phyloP scores from a whole-genome alignment of 2,888 invertebrate genomes.

The Phengaris arion region DNA sequence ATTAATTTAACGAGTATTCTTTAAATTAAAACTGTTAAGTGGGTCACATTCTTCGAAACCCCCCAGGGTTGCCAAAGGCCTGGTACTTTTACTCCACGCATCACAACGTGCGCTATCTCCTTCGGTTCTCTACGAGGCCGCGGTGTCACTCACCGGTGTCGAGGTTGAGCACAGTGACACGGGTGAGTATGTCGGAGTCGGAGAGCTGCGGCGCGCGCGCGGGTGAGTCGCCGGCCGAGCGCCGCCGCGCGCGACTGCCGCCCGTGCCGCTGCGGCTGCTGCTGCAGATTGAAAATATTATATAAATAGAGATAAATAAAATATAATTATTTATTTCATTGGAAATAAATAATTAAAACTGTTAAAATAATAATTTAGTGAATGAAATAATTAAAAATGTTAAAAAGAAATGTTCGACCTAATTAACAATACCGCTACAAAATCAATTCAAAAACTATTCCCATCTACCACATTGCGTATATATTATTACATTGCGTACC shows the following conservation, averaged over 20 bases:
- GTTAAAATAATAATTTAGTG: too few relatives aligned
- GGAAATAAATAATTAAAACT: too few relatives aligned
- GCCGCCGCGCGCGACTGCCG: constrained; percentile 81
- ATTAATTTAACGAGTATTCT: too few relatives aligned
- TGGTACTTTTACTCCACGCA: not conserved
- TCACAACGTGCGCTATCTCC: not conserved
- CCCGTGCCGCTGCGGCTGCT: constrained; percentile 46
- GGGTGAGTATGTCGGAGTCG: constrained; percentile 95
- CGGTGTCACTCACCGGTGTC: constrained; percentile 78
- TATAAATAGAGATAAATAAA: not conserved
- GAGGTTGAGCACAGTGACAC: constrained; percentile 90
- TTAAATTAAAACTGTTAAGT: too few relatives aligned
- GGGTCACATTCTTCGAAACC: too few relatives aligned
- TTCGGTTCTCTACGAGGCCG: not conserved
- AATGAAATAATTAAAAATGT: too few relatives aligned
- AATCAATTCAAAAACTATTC: too few relatives aligned
- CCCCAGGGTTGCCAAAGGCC: too few relatives aligned
- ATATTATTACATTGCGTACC: not conserved
- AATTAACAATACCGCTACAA: too few relatives aligned
- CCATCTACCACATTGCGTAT: too few relatives aligned
- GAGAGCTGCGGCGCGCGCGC: constrained; percentile 90
- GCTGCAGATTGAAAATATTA: not conserved
- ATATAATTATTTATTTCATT: not conserved
- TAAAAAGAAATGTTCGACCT: too few relatives aligned
- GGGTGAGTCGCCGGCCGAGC: constrained; percentile 91